Conservation (phyloP, 2,797 vertebrate species). For the Zenarchopterus dispar region DNA sequence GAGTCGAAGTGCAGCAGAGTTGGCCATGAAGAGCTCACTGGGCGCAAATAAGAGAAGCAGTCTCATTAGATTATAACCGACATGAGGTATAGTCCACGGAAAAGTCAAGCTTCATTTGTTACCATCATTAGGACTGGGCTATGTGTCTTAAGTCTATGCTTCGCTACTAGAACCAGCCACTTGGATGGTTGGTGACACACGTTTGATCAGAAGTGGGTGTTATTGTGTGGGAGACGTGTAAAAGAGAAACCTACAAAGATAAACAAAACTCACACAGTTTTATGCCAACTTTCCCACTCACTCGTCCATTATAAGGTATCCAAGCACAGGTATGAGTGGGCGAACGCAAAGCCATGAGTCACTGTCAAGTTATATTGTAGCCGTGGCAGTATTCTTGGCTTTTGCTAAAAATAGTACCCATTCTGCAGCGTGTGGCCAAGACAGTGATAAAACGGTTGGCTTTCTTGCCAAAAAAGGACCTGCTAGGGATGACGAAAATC, state of each 20-base stretch:
- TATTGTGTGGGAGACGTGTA: constrained; percentile 23
- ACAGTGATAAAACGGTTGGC: constrained; percentile 59
- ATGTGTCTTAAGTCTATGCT: constrained; percentile 25
- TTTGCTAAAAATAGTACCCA: constrained; percentile 67
- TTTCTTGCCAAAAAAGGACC: constrained; percentile 49
- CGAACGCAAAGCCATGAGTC: constrained; percentile 65
- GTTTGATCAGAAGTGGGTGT: constrained; percentile 33
- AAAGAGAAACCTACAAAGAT: constrained; percentile 9
- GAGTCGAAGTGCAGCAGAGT: constrained; percentile 33
- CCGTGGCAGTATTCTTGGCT: constrained; percentile 62
- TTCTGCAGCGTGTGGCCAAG: constrained; percentile 54
- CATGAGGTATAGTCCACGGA: constrained; percentile 53
- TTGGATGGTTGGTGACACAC: constrained; percentile 40
- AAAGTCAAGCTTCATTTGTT: constrained; percentile 43
- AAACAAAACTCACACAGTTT: not conserved
- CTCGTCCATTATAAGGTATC: constrained; percentile 43
- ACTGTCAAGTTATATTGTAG: constrained; percentile 70
- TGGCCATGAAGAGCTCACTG: constrained; percentile 54
- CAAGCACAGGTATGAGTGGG: constrained; percentile 58
- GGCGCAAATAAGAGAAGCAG: constrained; percentile 58
- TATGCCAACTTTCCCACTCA: constrained; percentile 34
- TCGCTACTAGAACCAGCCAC: constrained; percentile 8
- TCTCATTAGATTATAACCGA: constrained; percentile 30
- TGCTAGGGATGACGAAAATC: constrained; percentile 28
- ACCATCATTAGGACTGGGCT: constrained; percentile 26